These are phyloP conservation scores for Trichosurus vulpecula DNA, from an alignment of 2,797 vertebrate genomes.

Conservation along the genomic window DNA sequence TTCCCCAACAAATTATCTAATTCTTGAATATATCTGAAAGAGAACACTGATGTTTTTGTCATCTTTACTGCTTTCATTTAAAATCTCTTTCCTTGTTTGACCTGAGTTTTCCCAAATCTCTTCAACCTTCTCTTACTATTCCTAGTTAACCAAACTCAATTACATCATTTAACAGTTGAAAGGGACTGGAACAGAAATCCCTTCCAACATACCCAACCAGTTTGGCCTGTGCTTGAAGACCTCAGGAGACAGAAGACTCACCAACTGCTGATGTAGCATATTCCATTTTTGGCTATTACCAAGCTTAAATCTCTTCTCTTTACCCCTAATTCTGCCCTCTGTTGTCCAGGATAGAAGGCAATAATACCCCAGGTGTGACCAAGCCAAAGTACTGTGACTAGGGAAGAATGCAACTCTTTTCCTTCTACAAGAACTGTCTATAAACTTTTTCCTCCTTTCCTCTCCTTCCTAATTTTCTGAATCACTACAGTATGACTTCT, in stretches of 20 bases:
- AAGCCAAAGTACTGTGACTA: neutral
- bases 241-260: neutral
- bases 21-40: neutral
- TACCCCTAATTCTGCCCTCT: neutral
- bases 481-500: neutral
- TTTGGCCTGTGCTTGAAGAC: neutral
- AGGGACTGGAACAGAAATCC: neutral
- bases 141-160: neutral
- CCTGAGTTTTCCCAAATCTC: neutral
- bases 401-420: neutral
- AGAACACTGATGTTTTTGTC: neutral
- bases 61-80: neutral
- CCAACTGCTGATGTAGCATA: neutral
- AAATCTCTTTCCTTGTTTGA: neutral
- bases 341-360: neutral
- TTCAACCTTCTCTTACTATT: neutral
- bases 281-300: neutral
- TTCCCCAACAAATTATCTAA: neutral
- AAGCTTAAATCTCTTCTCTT: neutral
- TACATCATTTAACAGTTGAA: neutral
- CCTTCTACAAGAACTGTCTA: neutral
- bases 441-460: neutral
- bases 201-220: neutral
- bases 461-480: neutral
- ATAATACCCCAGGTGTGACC: neutral